Percentiles rank a stretch among this genome's conserved stretches.
phyloP scores from a whole-genome alignment of 2,888 invertebrate genomes.

The Zygaena filipendulae region DNA sequence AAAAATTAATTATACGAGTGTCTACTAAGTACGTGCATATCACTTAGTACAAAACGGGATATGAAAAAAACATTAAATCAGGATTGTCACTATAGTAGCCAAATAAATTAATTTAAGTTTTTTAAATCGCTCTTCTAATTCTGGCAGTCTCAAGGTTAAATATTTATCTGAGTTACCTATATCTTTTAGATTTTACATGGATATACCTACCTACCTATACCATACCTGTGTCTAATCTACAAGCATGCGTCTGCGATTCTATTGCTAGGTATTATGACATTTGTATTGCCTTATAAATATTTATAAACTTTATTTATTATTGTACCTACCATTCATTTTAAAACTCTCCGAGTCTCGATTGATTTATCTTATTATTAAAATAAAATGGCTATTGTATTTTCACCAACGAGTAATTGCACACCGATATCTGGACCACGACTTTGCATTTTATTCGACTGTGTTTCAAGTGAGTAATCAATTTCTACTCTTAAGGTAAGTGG shows the following conservation, averaged over 20 bases:
- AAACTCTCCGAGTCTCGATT: conserved; percentile 39
- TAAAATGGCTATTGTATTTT: conserved; percentile 44
- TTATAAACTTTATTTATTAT: conserved; percentile 53
- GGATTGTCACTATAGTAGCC: too few relatives aligned
- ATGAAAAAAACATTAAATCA: too few relatives aligned
- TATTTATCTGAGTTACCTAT: too few relatives aligned
- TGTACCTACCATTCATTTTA: conserved; percentile 42
- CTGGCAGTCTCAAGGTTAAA: too few relatives aligned
- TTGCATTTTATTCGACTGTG: conserved; percentile 37
- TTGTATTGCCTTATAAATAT: conserved; percentile 55
- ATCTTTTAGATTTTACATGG: too few relatives aligned
- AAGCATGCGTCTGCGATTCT: conserved; percentile 26
- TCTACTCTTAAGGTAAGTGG: conserved; percentile 30
- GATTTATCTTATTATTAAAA: conserved; percentile 43
- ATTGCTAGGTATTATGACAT: conserved; percentile 36
- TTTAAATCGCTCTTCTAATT: too few relatives aligned
- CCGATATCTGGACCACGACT: conserved; percentile 35
- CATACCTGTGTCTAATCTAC: too few relatives aligned
- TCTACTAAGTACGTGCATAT: too few relatives aligned
- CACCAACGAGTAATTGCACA: conserved; percentile 36
- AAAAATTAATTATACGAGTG: too few relatives aligned
- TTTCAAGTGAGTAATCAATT: conserved; percentile 29
- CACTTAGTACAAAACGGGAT: too few relatives aligned
- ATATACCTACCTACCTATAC: too few relatives aligned
- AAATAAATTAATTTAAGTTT: too few relatives aligned